Evolutionary conservation across 1,140 invertebrate genomes (phyloP).

Genomic region (Argopecten irradians): DNA sequence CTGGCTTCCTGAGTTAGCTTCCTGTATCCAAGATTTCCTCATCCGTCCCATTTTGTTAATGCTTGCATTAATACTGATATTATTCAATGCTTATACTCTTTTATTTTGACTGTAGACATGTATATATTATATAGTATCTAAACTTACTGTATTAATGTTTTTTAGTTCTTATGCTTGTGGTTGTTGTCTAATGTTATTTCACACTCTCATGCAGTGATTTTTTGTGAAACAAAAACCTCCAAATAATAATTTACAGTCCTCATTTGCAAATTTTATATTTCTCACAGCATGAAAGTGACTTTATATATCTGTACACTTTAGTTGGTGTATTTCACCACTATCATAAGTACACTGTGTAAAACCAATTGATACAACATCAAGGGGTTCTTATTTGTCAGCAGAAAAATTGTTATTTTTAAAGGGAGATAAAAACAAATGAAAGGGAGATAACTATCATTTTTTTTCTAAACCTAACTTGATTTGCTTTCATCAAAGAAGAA

Average conservation of each 20-base stretch:
- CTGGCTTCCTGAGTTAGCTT: background rate
- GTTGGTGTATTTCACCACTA: background rate
- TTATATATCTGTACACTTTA: background rate
- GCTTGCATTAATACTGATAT: constrained; percentile 19
- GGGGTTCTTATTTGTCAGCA: background rate
- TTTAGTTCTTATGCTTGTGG: background rate
- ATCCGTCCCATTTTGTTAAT: background rate
- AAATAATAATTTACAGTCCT: background rate
- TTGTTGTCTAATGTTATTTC: background rate
- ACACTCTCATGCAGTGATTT: background rate
- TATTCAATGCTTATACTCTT: background rate
- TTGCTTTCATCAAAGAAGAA: too few species aligned
- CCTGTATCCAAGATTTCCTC: background rate
- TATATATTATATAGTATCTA: constrained; percentile 6
- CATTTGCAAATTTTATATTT: background rate
- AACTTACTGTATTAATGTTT: background rate
- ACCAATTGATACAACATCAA: background rate
- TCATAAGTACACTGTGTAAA: background rate
- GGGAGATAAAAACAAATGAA: background rate
- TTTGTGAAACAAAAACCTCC: background rate
- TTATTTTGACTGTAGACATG: background rate
- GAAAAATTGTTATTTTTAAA: background rate
- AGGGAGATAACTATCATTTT: background rate
- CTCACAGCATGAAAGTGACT: background rate
- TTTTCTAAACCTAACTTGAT: too few species aligned